These are phyloP conservation scores for Microtus pennsylvanicus DNA, from an alignment of 2,113 vertebrate species.

Conservation along the genomic window DNA sequence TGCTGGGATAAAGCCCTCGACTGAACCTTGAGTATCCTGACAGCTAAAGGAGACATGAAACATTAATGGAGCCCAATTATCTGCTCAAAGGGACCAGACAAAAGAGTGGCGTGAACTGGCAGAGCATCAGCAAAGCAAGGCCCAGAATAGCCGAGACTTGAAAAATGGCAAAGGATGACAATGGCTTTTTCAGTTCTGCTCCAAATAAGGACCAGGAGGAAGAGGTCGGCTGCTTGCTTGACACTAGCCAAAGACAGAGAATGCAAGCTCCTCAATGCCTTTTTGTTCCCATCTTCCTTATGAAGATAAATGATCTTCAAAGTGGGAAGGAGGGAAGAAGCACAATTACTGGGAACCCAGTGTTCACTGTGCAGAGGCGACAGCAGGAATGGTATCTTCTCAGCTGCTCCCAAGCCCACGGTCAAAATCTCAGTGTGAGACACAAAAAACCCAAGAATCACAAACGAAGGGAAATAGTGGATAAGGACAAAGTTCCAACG, in stretches of 20 bases:
- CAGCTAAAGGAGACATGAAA: conserved; percentile 10
- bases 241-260: not conserved
- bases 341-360: not conserved
- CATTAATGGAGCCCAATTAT: conserved; percentile 1
- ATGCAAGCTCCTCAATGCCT: not conserved
- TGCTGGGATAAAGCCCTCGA: not conserved
- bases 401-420: not conserved
- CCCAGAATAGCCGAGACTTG: not conserved
- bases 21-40: not conserved
- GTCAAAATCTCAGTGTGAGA: not conserved
- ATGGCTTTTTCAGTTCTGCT: conserved; percentile 4
- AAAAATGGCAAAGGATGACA: not conserved
- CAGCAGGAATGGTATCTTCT: rapidly evolving
- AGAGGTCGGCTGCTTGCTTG: not conserved
- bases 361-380: too few relatives aligned
- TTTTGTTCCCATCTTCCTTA: conserved; percentile 4
- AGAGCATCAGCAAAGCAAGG: not conserved
- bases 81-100: conserved; percentile 5
- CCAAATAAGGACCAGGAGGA: conserved; percentile 5
- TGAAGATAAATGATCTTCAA: conserved; percentile 8
- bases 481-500: not conserved
- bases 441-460: too few relatives aligned
- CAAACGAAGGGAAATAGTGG: not conserved
- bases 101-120: conserved; percentile 21
- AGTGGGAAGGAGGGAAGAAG: not conserved